Evolutionary conservation across 2,113 vertebrate genomes (phyloP), one percentile per base, ranked within the genome.

Genomic region (Engystomops pustulosus): DNA sequence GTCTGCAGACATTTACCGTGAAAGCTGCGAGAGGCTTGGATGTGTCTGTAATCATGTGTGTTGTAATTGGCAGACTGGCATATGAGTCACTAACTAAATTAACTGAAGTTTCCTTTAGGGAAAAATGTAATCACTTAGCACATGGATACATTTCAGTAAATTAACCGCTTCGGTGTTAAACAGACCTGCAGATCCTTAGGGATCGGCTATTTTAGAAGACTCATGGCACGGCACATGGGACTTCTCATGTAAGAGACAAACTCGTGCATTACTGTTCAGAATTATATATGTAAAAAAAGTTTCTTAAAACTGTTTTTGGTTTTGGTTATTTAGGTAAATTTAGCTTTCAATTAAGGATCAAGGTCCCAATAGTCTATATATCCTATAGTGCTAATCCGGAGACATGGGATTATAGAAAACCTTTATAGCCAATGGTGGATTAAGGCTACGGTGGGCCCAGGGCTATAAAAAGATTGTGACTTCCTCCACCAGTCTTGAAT

Each of bases 61-160:
- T 91, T 89, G 90, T 90, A 90, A 94, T 90, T 90, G 91, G 92
- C 92, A 91, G 91, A 88, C 89, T 90, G 91, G 89, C 87, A 89
- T 89, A 90, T 92, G 92, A 94, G 89, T 93, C 94, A 93, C 89
- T 86, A 82, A 91, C 90, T 90, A 90, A 92, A 94, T 93, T 92
- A 92, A 93, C 92, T 91, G 90, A 91, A 93, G 92, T 93, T 94
- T 94, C 92, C 93, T 94, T 91, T 91, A 89, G 92, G 92, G 92
- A 91, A 92, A 92, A 93, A 90, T 89, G 88, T 89, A 90, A 92
- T 93, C 92, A 91, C 91, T 91, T 91, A 89, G 91, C 89, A 87
- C 90, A 91, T 89, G 38, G 86, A 88, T 92, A 88, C 88, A 89
- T 89, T 91, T 89, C 88, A 92, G 88, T 88, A 89, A 90, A 93